These are phyloP conservation scores for Leucophenga varia DNA, from an alignment of 1,140 invertebrate genomes.

Conservation along the genomic window DNA sequence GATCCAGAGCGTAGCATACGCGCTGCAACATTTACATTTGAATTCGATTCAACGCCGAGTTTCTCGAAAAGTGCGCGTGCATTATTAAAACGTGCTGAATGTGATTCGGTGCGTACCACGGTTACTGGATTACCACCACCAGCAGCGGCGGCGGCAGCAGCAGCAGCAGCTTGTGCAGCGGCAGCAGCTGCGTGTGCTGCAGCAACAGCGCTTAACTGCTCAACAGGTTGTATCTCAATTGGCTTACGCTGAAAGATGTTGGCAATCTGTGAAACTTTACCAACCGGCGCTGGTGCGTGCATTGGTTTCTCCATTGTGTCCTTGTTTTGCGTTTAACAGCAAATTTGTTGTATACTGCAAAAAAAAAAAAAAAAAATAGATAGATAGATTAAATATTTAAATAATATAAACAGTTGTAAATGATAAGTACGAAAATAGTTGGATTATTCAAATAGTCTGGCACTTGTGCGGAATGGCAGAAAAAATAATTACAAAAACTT, in stretches of 20 bases:
- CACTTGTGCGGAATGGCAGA: too few relatives aligned
- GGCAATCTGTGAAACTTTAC: conserved; percentile 87
- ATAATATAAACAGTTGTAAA: too few relatives aligned
- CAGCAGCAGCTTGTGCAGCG: conserved; percentile 27
- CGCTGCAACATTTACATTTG: conserved; percentile 57
- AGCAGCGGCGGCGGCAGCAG: conserved; percentile 26
- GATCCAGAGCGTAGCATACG: conserved; percentile 46
- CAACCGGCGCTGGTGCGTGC: conserved; percentile 64
- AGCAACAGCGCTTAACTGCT: conserved; percentile 46
- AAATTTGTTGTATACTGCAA: too few relatives aligned
- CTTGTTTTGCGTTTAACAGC: conserved; percentile 13
- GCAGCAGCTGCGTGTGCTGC: conserved; percentile 46
- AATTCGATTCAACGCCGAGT: conserved; percentile 71
- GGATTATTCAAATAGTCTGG: too few relatives aligned
- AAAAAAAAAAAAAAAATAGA: too few relatives aligned
- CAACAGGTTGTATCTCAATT: conserved; percentile 52
- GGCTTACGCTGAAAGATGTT: conserved; percentile 80
- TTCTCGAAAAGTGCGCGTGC: conserved; percentile 91
- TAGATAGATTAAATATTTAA: too few relatives aligned
- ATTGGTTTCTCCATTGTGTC: conserved; percentile 69
- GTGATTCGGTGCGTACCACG: conserved; percentile 83
- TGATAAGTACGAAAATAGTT: too few relatives aligned
- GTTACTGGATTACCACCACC: conserved; percentile 50
- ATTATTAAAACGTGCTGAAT: conserved; percentile 87
- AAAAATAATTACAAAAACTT: too few relatives aligned